Conservation (phyloP, 2,888 invertebrate species). For the Abrostola tripartita region DNA sequence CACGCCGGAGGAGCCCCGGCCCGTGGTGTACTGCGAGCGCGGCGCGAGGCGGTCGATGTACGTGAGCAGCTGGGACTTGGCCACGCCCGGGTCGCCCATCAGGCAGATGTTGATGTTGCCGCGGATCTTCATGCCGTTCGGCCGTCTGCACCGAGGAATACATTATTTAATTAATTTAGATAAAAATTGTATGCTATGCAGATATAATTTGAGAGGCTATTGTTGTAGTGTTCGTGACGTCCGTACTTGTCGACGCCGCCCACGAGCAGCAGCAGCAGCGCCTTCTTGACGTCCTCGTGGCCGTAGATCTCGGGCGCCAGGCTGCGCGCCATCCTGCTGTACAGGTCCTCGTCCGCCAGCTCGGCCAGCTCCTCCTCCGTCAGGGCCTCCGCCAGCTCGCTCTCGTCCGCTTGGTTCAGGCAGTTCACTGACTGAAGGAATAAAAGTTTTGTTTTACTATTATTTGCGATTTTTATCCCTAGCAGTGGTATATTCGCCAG, state of each 20-base stretch:
- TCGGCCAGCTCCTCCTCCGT: slow-evolving; percentile 94
- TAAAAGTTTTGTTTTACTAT: not conserved
- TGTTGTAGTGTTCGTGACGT: not conserved
- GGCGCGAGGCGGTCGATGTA: slow-evolving; percentile 98
- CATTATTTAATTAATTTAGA: not conserved
- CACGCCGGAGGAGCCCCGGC: slow-evolving; percentile 99
- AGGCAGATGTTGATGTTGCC: slow-evolving; percentile 99
- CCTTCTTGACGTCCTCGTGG: slow-evolving; percentile 99
- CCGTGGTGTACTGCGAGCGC: slow-evolving; percentile 98
- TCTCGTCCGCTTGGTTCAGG: slow-evolving; percentile 96
- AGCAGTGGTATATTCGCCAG: not conserved
- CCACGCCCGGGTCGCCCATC: slow-evolving; percentile 99
- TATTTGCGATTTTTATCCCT: not conserved
- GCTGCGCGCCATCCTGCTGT: slow-evolving; percentile 96
- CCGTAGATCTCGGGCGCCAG: slow-evolving; percentile 99
- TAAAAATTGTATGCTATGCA: no score
- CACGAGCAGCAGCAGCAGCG: slow-evolving; percentile 96
- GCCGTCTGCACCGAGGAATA: slow-evolving; percentile 86
- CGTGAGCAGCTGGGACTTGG: slow-evolving; percentile 98
- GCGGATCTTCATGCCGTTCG: slow-evolving; percentile 99
- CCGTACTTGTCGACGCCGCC: slow-evolving; percentile 94
- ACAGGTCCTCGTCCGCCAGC: slow-evolving; percentile 96
- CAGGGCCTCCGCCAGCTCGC: slow-evolving; percentile 91
- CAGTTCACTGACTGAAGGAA: slow-evolving; percentile 89
- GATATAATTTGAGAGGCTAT: not conserved